A percentile compares a stretch with the other conserved stretches of the same genome.
Evolutionary conservation across 2,888 invertebrate genomes (phyloP).

Genomic region (Tipula lateralis): DNA sequence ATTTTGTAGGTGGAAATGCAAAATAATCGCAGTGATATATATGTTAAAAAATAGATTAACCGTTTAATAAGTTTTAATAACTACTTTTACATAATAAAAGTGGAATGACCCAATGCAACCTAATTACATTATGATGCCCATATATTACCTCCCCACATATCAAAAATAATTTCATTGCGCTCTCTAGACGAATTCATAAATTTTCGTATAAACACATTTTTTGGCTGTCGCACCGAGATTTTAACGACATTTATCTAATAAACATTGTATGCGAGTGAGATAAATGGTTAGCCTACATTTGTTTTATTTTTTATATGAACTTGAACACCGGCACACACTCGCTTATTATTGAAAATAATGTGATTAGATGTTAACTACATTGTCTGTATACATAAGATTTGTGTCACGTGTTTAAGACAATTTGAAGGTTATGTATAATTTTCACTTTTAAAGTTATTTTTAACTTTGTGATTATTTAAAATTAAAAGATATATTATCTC

Average conservation of each 20-base stretch:
- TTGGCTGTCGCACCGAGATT: neutral
- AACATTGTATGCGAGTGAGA: neutral
- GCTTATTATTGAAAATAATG: neutral
- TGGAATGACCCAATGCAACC: neutral
- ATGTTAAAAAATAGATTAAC: neutral
- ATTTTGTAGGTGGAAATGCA: neutral
- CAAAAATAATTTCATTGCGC: neutral
- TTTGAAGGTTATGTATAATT: neutral
- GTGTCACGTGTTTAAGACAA: neutral
- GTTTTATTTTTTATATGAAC: neutral
- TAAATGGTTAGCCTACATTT: constrained; percentile 24
- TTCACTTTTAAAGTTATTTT: neutral
- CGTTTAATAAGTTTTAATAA: neutral
- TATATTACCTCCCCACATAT: neutral
- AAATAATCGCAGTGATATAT: neutral
- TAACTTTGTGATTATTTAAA: neutral
- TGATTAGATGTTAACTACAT: neutral
- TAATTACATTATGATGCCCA: neutral
- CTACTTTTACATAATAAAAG: neutral
- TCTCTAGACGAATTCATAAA: neutral
- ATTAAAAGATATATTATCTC: neutral
- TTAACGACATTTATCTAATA: neutral
- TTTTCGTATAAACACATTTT: neutral
- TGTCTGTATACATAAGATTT: neutral
- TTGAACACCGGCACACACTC: neutral